A percentile compares a stretch with the other conserved stretches of the same genome.
These are phyloP conservation scores for Coracopsis vasa DNA, from an alignment of 2,113 vertebrate species.

Conservation along the genomic window DNA sequence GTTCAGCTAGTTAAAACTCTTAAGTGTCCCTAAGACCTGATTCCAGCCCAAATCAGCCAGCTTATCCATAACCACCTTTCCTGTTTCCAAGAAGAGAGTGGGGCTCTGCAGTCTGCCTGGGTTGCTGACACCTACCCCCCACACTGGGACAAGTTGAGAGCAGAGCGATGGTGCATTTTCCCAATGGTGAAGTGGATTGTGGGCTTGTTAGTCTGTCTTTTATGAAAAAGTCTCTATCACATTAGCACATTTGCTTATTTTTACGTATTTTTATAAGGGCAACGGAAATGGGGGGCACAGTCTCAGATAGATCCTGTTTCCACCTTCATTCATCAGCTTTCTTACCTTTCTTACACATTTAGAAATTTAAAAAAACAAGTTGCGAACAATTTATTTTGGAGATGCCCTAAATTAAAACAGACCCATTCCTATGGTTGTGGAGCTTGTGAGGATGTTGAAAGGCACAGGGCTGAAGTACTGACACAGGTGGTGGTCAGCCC, in stretches of 20 bases:
- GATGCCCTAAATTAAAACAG: neutral
- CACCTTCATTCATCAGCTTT: neutral
- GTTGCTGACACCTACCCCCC: neutral
- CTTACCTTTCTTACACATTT: neutral
- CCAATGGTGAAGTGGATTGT: rapidly evolving
- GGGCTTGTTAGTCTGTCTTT: neutral
- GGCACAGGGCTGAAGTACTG: neutral
- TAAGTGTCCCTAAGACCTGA: neutral
- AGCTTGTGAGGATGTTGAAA: neutral
- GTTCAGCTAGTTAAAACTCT: neutral
- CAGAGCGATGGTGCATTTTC: neutral
- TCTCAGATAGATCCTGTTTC: neutral
- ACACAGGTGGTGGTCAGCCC: neutral
- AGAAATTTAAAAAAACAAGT: neutral
- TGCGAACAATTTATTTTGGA: neutral
- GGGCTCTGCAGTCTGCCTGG: neutral
- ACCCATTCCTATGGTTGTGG: neutral
- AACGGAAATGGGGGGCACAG: neutral
- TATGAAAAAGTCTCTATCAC: neutral
- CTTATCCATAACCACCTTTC: neutral
- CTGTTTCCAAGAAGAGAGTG: neutral
- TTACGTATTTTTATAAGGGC: neutral
- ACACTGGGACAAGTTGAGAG: neutral
- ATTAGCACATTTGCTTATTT: neutral
- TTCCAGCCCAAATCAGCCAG: neutral